Evolutionary conservation across 2,113 vertebrate species (phyloP), one percentile per base, ranked within the genome.

Genomic region (Varanus komodoensis): DNA sequence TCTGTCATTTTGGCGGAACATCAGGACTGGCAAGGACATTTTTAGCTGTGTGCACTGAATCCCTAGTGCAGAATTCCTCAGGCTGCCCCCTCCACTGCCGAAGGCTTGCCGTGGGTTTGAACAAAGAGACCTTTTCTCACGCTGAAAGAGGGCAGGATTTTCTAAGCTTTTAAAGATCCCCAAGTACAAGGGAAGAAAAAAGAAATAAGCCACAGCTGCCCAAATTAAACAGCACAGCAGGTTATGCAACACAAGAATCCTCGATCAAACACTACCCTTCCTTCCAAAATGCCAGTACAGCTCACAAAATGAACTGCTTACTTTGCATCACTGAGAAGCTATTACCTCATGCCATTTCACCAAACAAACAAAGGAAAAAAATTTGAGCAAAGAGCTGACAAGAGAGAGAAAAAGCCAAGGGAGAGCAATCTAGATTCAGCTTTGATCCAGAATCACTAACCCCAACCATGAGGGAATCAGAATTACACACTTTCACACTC

Each of bases 301-400:
- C 29, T 71, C 92, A 82, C 88, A 90, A 90, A 90, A 82, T 19
- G 48, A 91, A 89, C 78, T 68, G 27, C 48, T 85, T 87, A 38
- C 6, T 0, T 68, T 64, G 38, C 19, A 0, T 1, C 0, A 1
- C 4, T 0, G 67, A 88, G 50, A 92, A 90, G 92, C 7, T 79
- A 32, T 69, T 89, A 1, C 9, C 48, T 82, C 87, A 87, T 67
- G 2, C 77, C 44, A 50, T 34, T 34, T 73, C 9, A 92, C 73
- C 27, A 91, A 82, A 34, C 38, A 88, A 91, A 88, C 0, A 87
- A 34, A 14, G n/a, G 68, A 32, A 75, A 29, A 88, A 86, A 34
- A 23, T 17, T 32, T 44, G 89, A 74, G 15, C 7, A 9, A 69
- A 86, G 71, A 27, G 71, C 9, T 61, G 50, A 44, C 82, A 85